Evolutionary conservation across 2,888 invertebrate genomes (phyloP).

Genomic region (Phania funesta): DNA sequence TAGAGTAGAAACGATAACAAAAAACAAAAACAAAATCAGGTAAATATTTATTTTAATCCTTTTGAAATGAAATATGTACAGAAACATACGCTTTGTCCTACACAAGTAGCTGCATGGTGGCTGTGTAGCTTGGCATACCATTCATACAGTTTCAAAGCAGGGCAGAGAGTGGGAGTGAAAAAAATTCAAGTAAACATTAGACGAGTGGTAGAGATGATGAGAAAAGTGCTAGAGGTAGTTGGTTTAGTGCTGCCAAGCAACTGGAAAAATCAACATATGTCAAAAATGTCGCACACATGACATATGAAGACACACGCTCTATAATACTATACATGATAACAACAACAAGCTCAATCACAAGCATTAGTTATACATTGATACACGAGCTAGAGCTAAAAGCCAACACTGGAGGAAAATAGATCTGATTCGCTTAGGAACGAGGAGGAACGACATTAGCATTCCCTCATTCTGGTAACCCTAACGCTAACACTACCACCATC

Average conservation of each 20-base stretch:
- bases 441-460: too few species aligned
- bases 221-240: neutral
- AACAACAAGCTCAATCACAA: neutral
- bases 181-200: constrained; percentile 20
- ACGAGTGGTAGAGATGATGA: neutral
- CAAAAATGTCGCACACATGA: constrained; percentile 62
- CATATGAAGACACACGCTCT: constrained; percentile 55
- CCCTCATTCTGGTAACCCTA: too few species aligned
- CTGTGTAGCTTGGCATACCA: neutral
- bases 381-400: too few species aligned
- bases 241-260: constrained; percentile 47
- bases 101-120: neutral
- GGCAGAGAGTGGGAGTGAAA: neutral
- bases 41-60: constrained; percentile 62
- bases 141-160: neutral
- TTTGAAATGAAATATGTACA: constrained; percentile 50
- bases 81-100: neutral
- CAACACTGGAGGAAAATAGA: too few species aligned
- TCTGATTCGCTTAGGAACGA: too few species aligned
- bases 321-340: neutral
- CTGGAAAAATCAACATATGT: constrained; percentile 65
- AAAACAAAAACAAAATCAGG: constrained; percentile 22
- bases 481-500: too few species aligned
- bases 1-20: neutral
- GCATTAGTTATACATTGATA: too few species aligned